A percentile compares a stretch with the other conserved stretches of the same genome.
Conservation (phyloP, 2,797 vertebrate genomes). For the Trachurus trachurus region DNA sequence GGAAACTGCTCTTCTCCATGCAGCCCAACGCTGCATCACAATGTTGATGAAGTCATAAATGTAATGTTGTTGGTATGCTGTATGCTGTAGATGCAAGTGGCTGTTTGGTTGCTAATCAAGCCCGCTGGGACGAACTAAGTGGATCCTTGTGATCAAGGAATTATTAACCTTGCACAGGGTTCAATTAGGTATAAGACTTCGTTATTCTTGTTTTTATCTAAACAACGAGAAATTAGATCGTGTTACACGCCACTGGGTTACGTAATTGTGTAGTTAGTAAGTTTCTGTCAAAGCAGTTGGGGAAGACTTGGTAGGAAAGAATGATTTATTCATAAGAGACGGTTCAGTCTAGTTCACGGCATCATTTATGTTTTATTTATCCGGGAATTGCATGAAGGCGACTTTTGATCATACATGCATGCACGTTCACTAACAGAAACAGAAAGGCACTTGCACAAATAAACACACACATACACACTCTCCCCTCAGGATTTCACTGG, state of each 20-base stretch:
- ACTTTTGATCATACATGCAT: constrained; percentile 81
- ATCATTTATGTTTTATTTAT: constrained; percentile 81
- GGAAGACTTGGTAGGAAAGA: constrained; percentile 46
- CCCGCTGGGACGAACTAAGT: neutral
- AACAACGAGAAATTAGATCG: constrained; percentile 39
- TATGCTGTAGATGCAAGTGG: constrained; percentile 15
- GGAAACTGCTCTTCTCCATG: neutral
- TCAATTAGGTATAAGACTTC: constrained; percentile 13
- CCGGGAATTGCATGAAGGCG: constrained; percentile 70
- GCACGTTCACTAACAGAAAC: constrained; percentile 36
- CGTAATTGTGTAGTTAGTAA: constrained; percentile 57
- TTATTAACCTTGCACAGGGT: constrained; percentile 33
- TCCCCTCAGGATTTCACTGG: constrained; percentile 47
- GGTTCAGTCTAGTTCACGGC: constrained; percentile 76
- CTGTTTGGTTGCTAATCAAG: constrained; percentile 18
- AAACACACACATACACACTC: no score
- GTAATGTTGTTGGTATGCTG: neutral
- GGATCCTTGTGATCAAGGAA: constrained; percentile 33
- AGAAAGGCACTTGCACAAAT: neutral
- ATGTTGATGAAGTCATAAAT: neutral
- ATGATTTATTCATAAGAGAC: constrained; percentile 79
- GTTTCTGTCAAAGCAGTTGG: constrained; percentile 55
- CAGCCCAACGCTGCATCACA: constrained; percentile 1
- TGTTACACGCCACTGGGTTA: constrained; percentile 49
- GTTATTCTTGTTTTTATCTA: constrained; percentile 23